Conservation (phyloP, 2,797 vertebrate genomes). For the Hipposideros larvatus region DNA sequence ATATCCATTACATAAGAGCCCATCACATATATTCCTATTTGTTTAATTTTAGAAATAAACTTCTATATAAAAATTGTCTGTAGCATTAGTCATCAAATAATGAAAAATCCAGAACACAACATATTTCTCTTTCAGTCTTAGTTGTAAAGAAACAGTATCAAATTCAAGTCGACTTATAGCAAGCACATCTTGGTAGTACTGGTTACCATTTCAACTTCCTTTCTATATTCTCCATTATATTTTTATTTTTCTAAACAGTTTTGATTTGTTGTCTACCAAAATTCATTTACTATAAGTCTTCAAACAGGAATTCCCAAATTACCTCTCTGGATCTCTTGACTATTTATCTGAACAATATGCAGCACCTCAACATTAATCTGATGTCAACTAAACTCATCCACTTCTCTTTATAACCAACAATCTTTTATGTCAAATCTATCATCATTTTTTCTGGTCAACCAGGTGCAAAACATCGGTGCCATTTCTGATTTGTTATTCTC, state of each 20-base stretch:
- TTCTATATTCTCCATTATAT: not conserved
- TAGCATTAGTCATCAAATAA: conserved; percentile 1
- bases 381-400: not conserved
- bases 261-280: not conserved
- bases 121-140: not conserved
- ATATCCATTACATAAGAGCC: not conserved
- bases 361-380: not conserved
- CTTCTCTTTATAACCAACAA: not conserved
- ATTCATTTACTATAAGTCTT: not conserved
- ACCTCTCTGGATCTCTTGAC: not conserved
- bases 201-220: not conserved
- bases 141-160: not conserved
- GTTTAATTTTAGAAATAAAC: conserved; percentile 3
- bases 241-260: not conserved
- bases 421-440: not conserved
- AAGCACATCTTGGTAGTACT: not conserved
- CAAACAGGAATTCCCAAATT: not conserved
- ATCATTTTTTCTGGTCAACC: not conserved
- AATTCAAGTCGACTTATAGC: not conserved
- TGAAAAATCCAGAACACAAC: not conserved
- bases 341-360: not conserved
- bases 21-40: not conserved
- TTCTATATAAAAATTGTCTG: not conserved
- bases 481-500: conserved; percentile 39
- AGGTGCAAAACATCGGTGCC: not conserved